Evolutionary conservation across 2,113 vertebrate species (phyloP), one percentile per base, ranked within the genome.

Genomic region (Australoheros scitulus): DNA sequence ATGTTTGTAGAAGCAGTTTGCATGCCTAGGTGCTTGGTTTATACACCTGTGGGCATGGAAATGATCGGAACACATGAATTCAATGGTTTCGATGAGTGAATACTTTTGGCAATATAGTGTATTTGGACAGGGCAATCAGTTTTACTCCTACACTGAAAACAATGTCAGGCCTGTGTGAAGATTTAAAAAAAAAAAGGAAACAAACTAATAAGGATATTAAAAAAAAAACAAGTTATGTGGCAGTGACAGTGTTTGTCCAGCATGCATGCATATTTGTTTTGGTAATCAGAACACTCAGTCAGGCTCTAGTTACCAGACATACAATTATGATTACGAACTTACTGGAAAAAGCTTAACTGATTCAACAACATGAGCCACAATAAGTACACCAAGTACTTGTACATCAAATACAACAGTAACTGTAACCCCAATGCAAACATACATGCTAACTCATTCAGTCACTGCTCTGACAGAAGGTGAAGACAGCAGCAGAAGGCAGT

Each of bases 281-380:
- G 57, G n/a, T 64, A 38, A 87, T 79, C 68, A 63, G 63, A 68
- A 43, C 72, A 77, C 34, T 36, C 47, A 64, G 47, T 61, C 52
- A 34, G 61, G 52, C 68, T 89, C 80, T 63, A 36, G 61, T 88
- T 83, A 84, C 85, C 60, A 58, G 80, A 82, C 77, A 70, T 26
- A 43, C 47, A 56, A 75, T 68, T 34, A 58, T 52, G 24, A 85
- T 65, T 17, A 79, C 26, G 2, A 82, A 78, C 38, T 85, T 86
- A 88, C 81, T 82, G 87, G 84, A 87, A 89, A 76, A 82, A 60
- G 32, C 58, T 15, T 43, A 56, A 78, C 57, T 61, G 18, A 52
- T 74, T 56, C 9, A 56, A 64, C 60, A 72, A 79, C 20, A 1
- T 83, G 81, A 91, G 79, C 74, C 36, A 76, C 60, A 84, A 87